Evolutionary conservation across 2,797 vertebrate species (phyloP).

Genomic region (Coranthus polyacanthus): DNA sequence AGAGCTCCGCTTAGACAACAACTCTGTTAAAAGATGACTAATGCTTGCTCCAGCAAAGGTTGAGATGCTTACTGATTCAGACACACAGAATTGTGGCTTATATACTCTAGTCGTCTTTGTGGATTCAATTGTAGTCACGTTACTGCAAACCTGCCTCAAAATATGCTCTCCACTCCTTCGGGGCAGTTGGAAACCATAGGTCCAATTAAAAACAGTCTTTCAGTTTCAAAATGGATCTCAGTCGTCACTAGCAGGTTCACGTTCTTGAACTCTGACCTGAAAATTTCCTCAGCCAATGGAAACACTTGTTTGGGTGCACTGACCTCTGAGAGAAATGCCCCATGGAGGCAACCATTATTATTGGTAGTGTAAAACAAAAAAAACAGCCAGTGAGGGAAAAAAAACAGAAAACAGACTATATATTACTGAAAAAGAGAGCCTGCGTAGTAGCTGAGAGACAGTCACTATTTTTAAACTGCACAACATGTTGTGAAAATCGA

Average conservation of each 20-base stretch:
- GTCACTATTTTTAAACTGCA: conserved; percentile 9
- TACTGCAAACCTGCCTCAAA: conserved; percentile 9
- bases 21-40: conserved; percentile 52
- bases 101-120: conserved; percentile 29
- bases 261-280: conserved; percentile 25
- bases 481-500: not conserved
- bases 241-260: conserved; percentile 9
- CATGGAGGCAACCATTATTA: conserved; percentile 7
- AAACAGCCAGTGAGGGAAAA: not conserved
- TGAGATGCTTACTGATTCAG: conserved; percentile 43
- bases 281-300: conserved; percentile 29
- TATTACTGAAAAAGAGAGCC: conserved; percentile 14
- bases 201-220: conserved; percentile 48
- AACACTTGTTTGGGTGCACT: conserved; percentile 20
- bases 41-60: conserved; percentile 9
- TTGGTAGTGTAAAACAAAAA: not conserved
- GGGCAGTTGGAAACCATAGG: conserved; percentile 8
- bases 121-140: conserved; percentile 11
- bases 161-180: not conserved
- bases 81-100: conserved; percentile 30
- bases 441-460: conserved; percentile 10
- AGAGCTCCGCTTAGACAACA: conserved; percentile 54
- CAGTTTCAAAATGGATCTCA: conserved; percentile 30
- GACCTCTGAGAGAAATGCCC: conserved; percentile 11
- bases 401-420: not conserved